phyloP scores from a whole-genome alignment of 2,113 vertebrate genomes.

The Cathartes aura region DNA sequence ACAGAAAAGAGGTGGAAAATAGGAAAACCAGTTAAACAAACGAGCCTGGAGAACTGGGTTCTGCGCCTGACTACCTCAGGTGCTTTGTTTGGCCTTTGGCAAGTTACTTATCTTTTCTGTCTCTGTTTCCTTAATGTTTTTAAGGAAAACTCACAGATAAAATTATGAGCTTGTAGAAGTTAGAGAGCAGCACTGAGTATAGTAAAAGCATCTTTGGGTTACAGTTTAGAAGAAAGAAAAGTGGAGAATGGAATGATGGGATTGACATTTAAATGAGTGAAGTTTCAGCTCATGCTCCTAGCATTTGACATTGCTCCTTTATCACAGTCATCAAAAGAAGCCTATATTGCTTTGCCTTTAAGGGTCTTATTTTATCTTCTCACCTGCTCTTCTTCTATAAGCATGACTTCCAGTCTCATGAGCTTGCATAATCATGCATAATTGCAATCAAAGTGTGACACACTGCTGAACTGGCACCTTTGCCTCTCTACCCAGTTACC shows the following conservation, averaged over 20 bases:
- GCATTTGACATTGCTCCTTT: not conserved
- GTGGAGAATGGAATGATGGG: not conserved
- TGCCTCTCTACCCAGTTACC: not conserved
- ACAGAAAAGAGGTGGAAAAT: slow-evolving; percentile 26
- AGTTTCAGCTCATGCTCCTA: not conserved
- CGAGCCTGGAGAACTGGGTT: not conserved
- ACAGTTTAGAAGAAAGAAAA: not conserved
- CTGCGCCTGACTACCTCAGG: not conserved
- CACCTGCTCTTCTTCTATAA: not conserved
- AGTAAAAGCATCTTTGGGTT: not conserved
- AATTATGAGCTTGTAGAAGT: not conserved
- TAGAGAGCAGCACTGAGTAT: not conserved
- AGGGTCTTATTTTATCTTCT: slow-evolving; percentile 38
- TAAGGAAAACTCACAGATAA: not conserved
- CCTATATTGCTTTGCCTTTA: slow-evolving; percentile 6
- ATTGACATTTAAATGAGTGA: accelerated
- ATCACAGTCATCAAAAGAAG: not conserved
- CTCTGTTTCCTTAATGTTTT: not conserved
- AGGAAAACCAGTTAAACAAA: slow-evolving; percentile 19
- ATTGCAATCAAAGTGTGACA: not conserved
- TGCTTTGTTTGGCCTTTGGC: not conserved
- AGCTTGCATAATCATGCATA: not conserved
- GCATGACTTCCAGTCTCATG: not conserved
- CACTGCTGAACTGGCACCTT: not conserved
- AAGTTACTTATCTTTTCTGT: not conserved